These are phyloP conservation scores for Colius striatus DNA, from an alignment of 2,113 vertebrate genomes.

Conservation along the genomic window DNA sequence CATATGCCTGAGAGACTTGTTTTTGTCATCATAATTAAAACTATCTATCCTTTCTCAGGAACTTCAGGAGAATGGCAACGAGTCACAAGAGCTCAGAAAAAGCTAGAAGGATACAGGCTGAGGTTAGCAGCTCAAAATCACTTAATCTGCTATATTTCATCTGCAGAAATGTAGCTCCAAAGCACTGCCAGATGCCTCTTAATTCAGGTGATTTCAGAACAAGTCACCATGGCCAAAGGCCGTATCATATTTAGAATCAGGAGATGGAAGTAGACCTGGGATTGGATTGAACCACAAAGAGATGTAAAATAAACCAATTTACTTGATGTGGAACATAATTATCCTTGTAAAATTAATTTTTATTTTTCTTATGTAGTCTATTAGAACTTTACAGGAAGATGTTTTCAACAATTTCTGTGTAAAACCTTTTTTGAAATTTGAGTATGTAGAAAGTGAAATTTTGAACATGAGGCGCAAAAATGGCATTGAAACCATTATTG, in stretches of 20 bases:
- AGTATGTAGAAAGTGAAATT: not conserved
- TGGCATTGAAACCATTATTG: not conserved
- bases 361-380: not conserved
- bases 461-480: not conserved
- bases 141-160: constrained; percentile 55
- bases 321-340: not conserved
- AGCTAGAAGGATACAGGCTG: constrained; percentile 25
- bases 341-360: not conserved
- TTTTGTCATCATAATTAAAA: constrained; percentile 65
- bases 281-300: not conserved
- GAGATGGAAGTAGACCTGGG: not conserved
- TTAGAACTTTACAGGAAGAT: not conserved
- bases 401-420: not conserved
- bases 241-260: not conserved
- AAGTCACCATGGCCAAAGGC: not conserved
- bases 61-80: constrained; percentile 71
- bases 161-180: not conserved
- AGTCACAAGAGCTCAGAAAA: constrained; percentile 56
- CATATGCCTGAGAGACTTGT: constrained; percentile 52
- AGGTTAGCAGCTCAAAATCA: constrained; percentile 41
- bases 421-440: not conserved
- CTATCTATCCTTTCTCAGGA: constrained; percentile 53
- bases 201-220: not conserved
- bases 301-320: not conserved
- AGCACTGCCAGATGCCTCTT: not conserved